Base-by-base conservation (phyloP, 2,888 invertebrate species). In the Apodemia duryi region DNA sequence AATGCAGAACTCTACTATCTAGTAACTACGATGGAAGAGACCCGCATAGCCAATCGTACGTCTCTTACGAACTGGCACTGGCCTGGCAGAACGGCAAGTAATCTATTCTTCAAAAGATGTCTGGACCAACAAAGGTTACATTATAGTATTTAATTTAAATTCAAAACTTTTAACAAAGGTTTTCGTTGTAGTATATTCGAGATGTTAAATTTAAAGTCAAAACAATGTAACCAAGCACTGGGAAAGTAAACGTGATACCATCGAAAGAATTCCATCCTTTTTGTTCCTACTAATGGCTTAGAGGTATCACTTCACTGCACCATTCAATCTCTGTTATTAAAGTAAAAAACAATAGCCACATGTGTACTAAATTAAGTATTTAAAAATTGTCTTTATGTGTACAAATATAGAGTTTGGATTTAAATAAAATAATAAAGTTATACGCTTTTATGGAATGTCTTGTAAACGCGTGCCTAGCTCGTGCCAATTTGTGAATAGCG, bases 401-500 rank as follows among this genome's bases (percentile, higher is more conserved):
- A 28, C 6, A 0, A 5, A 0, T 0, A 35, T 75, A 79, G 67
- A 67, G 77, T 72, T 63, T 51, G 63, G 67, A 77, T 74, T 83
- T 4, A 49, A 35, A 65, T 73, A 62, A n/a, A 28, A 9, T 10
- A 29, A 21, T 54, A 61, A 52, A 67, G 49, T 64, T 72, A 76
- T 84, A 72, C 63, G 74, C 62, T 74, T 49, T 80, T 84, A 66
- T 67, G 67, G 57, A 66, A 69, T 70, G 72, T 66, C 52, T 68
- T 68, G 61, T 68, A 70, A 79, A 82, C 88, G 89, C 88, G 89
- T 89, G 90, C 83, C 85, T 81, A 84, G 88, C 89, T 90, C 90
- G 90, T 90, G 89, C 88, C 89, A 90, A 91, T 89, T 90, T 90
- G 91, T 88, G 88, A 86, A 87, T 86, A 88, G 85, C 86, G 83